Evolutionary conservation across 1,140 invertebrate species (phyloP), one percentile per base, ranked within the genome.

Genomic region (Bursaphelenchus mucronatus): DNA sequence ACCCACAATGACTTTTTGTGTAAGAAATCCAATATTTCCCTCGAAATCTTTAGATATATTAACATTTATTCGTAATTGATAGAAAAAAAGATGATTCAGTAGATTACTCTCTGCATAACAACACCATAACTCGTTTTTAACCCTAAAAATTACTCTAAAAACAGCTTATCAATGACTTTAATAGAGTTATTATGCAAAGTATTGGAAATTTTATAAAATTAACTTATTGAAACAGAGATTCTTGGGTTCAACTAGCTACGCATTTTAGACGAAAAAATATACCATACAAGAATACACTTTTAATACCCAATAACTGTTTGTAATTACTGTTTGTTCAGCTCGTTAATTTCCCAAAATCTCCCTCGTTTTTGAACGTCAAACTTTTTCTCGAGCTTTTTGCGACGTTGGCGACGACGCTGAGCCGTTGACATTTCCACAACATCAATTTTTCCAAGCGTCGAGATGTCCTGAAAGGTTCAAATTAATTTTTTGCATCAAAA

Each of bases 341-440:
- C 66, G 10, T 76, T 61, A 30, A 78, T 78, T 50, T 78, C 75
- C 66, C 79, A 80, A 57, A 78, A 78, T 10, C 62, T 45, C 10
- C 76, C 76, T 39, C 73, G 61, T 61, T 67, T 71, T 78, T 80
- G 80, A 11, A 75, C 73, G 11, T 71, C 39, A 58, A 75, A 76
- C 67, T 76, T 50, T 39, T 78, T 68, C 51, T 76, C 67, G 11
- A 74, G 52, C 11, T 64, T 62, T 43, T 69, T 51, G 11, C 59
- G 52, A 19, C 76, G 65, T 44, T 43, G 13, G 15, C 73, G 74
- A 30, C 73, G 73, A 13, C 43, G 30, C 41, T 74, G 64, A 5
- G 70, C 70, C 9, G 45, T 56, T 10, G 71, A 70, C 9, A 56
- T 40, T 59, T 74, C 66, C 44, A 52, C 55, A 7, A 65, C 45